Conservation (phyloP, 2,797 vertebrate species). For the Phoxinus dragarum region DNA sequence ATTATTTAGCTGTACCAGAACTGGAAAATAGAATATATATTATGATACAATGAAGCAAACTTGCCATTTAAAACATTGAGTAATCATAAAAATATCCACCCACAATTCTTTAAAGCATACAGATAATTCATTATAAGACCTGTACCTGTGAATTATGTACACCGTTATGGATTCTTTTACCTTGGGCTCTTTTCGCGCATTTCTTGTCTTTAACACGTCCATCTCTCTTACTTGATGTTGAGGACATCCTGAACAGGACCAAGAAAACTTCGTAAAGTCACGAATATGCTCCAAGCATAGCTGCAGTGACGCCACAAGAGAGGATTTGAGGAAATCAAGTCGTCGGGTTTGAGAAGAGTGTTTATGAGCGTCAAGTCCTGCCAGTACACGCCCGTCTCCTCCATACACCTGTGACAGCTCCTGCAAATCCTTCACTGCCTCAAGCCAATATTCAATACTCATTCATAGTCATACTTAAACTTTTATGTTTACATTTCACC, state of each 20-base stretch:
- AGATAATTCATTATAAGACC: neutral
- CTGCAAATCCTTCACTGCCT: slow-evolving; percentile 2
- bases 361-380: slow-evolving; percentile 9
- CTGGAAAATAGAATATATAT: neutral
- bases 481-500: neutral
- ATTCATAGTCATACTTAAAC: neutral
- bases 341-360: neutral
- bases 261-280: neutral
- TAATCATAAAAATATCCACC: neutral
- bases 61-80: neutral
- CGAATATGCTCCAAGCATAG: neutral
- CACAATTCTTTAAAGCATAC: neutral
- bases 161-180: neutral
- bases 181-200: neutral
- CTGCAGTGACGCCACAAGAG: neutral
- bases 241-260: slow-evolving; percentile 20
- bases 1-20: too few species aligned
- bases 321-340: neutral
- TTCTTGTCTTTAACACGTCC: neutral
- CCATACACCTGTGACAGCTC: neutral
- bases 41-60: neutral
- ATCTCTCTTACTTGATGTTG: neutral
- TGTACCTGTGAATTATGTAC: neutral
- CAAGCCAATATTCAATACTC: neutral
- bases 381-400: slow-evolving; percentile 11